phyloP scores from a whole-genome alignment of 2,797 vertebrate genomes.

The Perodicticus potto region DNA sequence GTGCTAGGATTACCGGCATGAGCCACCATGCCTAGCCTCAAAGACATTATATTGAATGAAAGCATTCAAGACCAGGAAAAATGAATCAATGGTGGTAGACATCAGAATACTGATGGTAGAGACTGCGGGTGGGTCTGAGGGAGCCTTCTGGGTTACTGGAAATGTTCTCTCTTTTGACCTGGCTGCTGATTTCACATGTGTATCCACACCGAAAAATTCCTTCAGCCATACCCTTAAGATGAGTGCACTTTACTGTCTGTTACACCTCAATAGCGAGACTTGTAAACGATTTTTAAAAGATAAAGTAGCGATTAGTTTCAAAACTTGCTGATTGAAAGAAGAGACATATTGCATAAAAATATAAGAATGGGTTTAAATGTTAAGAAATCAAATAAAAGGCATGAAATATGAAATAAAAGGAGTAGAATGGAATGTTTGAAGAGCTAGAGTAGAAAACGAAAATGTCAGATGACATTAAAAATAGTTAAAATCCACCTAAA shows the following conservation, averaged over 20 bases:
- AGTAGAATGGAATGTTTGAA: background rate
- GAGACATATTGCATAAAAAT: conserved; percentile 7
- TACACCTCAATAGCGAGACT: background rate
- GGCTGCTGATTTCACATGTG: background rate
- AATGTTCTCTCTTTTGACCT: background rate
- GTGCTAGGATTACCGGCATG: too few species aligned
- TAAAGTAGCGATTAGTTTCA: background rate
- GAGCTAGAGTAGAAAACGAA: background rate
- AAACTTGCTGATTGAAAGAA: background rate
- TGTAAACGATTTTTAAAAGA: background rate
- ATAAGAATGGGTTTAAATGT: conserved; percentile 4
- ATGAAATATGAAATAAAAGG: background rate
- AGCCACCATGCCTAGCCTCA: background rate
- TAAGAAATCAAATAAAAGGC: conserved; percentile 47
- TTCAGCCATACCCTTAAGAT: background rate
- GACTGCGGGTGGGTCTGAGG: background rate
- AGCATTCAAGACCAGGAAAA: background rate
- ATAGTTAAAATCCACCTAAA: background rate
- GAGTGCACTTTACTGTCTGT: background rate
- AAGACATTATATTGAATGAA: background rate
- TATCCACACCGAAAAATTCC: background rate
- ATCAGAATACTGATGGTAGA: background rate
- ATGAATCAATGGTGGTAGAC: background rate
- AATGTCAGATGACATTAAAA: background rate
- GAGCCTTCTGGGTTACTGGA: background rate